Conservation (phyloP, 2,888 invertebrate species). For the Drosophila atroscutellata region DNA sequence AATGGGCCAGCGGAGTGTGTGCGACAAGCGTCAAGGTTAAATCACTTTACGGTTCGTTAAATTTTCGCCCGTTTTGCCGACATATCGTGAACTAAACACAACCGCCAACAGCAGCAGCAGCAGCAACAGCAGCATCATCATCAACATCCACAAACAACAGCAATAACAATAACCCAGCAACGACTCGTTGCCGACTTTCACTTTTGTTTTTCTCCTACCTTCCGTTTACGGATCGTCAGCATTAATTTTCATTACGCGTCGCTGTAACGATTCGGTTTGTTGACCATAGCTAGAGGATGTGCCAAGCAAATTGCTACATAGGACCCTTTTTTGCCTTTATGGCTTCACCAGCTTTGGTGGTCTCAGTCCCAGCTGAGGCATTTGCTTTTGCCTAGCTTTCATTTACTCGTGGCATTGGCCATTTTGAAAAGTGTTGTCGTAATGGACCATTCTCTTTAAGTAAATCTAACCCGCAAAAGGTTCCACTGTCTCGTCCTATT, state of each 20-base stretch:
- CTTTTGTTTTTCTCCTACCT: conserved; percentile 56
- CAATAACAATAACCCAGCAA: neutral
- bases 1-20: conserved; percentile 58
- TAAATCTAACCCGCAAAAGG: conserved; percentile 61
- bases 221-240: conserved; percentile 78
- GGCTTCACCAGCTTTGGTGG: conserved; percentile 16
- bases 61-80: conserved; percentile 58
- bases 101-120: conserved; percentile 10
- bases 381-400: conserved; percentile 21
- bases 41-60: conserved; percentile 79
- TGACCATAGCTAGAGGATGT: conserved; percentile 63
- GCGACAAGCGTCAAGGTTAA: conserved; percentile 78
- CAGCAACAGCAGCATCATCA: neutral
- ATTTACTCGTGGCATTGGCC: conserved; percentile 26
- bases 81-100: conserved; percentile 39
- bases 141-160: conserved; percentile 1
- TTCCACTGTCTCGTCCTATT: conserved; percentile 10
- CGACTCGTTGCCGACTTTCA: conserved; percentile 51
- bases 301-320: conserved; percentile 55
- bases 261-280: conserved; percentile 78
- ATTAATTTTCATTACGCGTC: conserved; percentile 80
- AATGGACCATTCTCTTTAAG: conserved; percentile 61
- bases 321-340: conserved; percentile 63
- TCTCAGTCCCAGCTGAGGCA: neutral
- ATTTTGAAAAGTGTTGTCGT: conserved; percentile 46